Conservation (phyloP, 64 coral and sea anemone genomes). For the Catalaphyllia jardinei region DNA sequence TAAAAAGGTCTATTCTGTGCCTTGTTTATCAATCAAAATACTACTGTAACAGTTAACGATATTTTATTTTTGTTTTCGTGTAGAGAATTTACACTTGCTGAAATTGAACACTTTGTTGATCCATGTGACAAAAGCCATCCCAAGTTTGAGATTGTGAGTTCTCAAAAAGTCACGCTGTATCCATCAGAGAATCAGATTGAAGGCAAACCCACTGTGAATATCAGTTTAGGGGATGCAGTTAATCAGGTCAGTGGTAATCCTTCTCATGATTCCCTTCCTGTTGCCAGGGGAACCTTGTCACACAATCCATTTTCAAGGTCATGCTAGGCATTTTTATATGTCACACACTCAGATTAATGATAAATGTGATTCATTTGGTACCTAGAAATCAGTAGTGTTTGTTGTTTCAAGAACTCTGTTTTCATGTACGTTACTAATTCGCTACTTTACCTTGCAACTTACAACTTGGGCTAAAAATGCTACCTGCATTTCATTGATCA, state of each 20-base stretch:
- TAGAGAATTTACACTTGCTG: constrained; percentile 97
- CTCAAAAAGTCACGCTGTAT: constrained; percentile 73
- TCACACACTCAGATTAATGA: too few species aligned
- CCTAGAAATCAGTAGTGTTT: too few species aligned
- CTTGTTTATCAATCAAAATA: too few species aligned
- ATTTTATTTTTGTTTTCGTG: not conserved
- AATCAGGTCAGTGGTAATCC: constrained; percentile 54
- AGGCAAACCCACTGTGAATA: constrained; percentile 67
- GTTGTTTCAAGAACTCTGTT: too few species aligned
- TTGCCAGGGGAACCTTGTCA: not conserved
- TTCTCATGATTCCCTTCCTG: not conserved
- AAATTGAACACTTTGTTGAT: constrained; percentile 99
- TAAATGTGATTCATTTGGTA: too few species aligned
- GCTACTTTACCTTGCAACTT: too few species aligned
- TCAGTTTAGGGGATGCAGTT: constrained; percentile 81
- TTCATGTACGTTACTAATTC: too few species aligned
- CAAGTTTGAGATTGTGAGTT: constrained; percentile 78
- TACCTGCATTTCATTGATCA: not conserved
- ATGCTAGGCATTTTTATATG: too few species aligned
- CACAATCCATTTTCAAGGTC: not conserved
- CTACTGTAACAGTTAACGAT: too few species aligned
- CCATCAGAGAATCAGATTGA: constrained; percentile 82
- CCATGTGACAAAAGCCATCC: constrained; percentile 94
- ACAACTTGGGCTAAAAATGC: too few species aligned
- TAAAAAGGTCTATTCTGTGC: too few species aligned